These are phyloP conservation scores for Drosophila nebulosa DNA, from an alignment of 1,140 invertebrate species.

Conservation along the genomic window DNA sequence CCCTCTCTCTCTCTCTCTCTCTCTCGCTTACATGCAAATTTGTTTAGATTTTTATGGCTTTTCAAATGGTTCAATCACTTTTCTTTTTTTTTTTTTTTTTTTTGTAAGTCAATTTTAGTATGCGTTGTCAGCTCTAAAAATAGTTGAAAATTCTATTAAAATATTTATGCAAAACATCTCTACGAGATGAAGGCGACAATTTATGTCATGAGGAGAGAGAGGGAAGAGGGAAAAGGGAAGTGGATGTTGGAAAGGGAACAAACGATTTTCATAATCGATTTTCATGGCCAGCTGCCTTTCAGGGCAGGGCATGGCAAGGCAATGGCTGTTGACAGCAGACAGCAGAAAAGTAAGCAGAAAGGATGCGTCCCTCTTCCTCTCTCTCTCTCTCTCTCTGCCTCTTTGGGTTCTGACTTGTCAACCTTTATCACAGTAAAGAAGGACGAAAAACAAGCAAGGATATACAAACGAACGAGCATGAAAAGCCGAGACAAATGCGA, in stretches of 20 bases:
- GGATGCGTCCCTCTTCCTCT: neutral
- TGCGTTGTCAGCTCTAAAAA: conserved; percentile 20
- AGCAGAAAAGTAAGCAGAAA: conserved; percentile 4
- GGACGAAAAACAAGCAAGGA: conserved; percentile 20
- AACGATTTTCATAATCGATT: conserved; percentile 79
- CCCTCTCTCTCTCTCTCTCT: neutral
- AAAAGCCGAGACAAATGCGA: conserved; percentile 72
- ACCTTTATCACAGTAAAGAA: conserved; percentile 78
- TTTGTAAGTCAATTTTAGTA: conserved; percentile 58
- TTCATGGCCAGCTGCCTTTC: conserved; percentile 48
- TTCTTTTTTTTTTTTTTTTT: conserved; percentile 6
- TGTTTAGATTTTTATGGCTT: conserved; percentile 34
- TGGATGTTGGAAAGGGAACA: conserved; percentile 17
- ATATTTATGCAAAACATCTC: conserved; percentile 70
- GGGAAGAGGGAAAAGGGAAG: neutral
- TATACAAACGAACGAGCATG: conserved; percentile 3
- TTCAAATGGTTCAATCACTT: conserved; percentile 53
- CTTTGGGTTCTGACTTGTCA: conserved; percentile 45
- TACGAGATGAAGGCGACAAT: conserved; percentile 38
- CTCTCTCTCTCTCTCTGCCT: no score
- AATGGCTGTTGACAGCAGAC: conserved; percentile 60
- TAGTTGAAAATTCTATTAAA: conserved; percentile 78
- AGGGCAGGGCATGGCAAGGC: no score
- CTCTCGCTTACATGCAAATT: conserved; percentile 34
- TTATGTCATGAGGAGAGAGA: conserved; percentile 17